These are phyloP conservation scores for Siphlonurus alternatus DNA, from an alignment of 2,888 invertebrate genomes.

Conservation along the genomic window DNA sequence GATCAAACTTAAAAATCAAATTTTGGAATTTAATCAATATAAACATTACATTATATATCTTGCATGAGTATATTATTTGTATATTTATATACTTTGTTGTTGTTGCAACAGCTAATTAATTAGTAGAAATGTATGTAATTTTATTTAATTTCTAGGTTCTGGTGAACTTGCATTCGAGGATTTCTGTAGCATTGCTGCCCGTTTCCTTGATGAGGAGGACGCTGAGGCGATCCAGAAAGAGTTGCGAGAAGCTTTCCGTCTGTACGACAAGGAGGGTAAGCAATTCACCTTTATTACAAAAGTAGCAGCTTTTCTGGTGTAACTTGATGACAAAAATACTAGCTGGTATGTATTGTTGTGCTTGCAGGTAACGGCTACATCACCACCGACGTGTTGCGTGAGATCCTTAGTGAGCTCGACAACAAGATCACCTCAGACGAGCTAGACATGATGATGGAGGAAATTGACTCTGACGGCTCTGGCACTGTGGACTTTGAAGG, in stretches of 20 bases:
- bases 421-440: slow-evolving; percentile 79
- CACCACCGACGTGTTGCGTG: slow-evolving; percentile 69
- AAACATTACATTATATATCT: too few relatives aligned
- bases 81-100: too few relatives aligned
- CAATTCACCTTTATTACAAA: neutral
- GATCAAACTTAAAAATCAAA: too few relatives aligned
- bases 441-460: slow-evolving; percentile 86
- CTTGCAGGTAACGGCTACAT: slow-evolving; percentile 82
- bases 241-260: slow-evolving; percentile 40
- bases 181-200: slow-evolving; percentile 34
- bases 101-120: too few relatives aligned
- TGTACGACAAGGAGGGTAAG: slow-evolving; percentile 38
- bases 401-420: slow-evolving; percentile 83
- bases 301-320: too few relatives aligned
- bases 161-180: slow-evolving; percentile 38
- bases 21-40: too few relatives aligned
- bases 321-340: too few relatives aligned
- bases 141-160: slow-evolving; percentile 27
- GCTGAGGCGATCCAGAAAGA: slow-evolving; percentile 38
- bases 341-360: too few relatives aligned
- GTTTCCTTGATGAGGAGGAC: slow-evolving; percentile 38
- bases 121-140: too few relatives aligned
- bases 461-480: slow-evolving; percentile 91
- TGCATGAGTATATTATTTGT: too few relatives aligned
- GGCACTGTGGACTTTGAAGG: slow-evolving; percentile 97